Conservation (phyloP, 2,113 vertebrate genomes). For the Malurus cyaneus region DNA sequence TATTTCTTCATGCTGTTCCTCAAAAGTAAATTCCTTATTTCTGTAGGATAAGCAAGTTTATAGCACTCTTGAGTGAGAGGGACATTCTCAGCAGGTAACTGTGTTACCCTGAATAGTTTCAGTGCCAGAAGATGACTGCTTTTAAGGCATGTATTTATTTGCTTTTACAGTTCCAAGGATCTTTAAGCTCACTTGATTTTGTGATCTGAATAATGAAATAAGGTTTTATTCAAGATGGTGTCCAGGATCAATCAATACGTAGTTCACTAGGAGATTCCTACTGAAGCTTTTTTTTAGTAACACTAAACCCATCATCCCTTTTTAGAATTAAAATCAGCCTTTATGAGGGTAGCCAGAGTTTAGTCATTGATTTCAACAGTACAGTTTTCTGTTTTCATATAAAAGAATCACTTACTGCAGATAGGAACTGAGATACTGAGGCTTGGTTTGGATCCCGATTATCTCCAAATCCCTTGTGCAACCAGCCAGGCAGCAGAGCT, state of each 20-base stretch:
- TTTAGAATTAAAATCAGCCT: background rate
- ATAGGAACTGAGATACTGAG: background rate
- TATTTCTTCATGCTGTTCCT: background rate
- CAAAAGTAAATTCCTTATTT: background rate
- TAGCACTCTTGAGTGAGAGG: background rate
- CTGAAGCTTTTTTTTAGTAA: background rate
- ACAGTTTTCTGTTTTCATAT: background rate
- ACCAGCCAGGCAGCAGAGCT: background rate
- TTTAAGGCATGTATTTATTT: background rate
- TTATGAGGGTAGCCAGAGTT: background rate
- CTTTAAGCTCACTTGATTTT: background rate
- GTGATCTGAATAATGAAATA: background rate
- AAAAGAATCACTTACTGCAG: background rate
- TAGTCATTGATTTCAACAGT: background rate
- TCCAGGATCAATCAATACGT: background rate
- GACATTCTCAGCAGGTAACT: background rate
- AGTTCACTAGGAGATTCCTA: background rate
- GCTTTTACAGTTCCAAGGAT: background rate
- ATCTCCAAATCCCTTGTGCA: conserved; percentile 29
- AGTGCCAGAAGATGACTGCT: background rate
- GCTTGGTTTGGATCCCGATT: background rate
- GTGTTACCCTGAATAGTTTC: background rate
- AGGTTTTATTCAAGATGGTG: background rate
- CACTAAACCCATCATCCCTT: background rate
- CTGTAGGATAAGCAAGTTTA: background rate